Conservation (phyloP, 1,140 invertebrate genomes). For the Caenorhabditis tropicalis region DNA sequence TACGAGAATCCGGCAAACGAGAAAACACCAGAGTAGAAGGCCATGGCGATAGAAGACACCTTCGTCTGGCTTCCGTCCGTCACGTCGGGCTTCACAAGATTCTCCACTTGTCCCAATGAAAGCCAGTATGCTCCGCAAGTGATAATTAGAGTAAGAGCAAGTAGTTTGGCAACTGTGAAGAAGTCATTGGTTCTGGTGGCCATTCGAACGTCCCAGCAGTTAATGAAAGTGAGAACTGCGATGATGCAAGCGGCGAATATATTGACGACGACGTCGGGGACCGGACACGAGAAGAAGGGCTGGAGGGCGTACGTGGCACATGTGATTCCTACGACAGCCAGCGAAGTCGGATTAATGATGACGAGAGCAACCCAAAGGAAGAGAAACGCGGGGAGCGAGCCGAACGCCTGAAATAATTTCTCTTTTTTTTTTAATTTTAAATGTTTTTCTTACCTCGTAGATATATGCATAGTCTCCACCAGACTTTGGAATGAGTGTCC, state of each 20-base stretch:
- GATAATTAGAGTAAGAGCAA: constrained; percentile 91
- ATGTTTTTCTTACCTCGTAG: constrained; percentile 75
- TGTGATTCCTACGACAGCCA: constrained; percentile 92
- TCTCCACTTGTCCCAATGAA: constrained; percentile 77
- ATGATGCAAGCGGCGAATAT: constrained; percentile 65
- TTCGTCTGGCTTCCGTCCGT: constrained; percentile 87
- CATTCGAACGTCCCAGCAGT: constrained; percentile 95
- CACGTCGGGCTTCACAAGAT: constrained; percentile 79
- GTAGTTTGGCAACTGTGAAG: constrained; percentile 94
- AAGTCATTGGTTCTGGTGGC: constrained; percentile 93
- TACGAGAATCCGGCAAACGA: background rate
- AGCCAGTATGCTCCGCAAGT: constrained; percentile 86
- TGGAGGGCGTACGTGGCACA: constrained; percentile 94
- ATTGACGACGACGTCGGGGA: constrained; percentile 59
- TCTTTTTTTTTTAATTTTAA: background rate
- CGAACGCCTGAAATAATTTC: constrained; percentile 78
- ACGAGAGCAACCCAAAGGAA: constrained; percentile 85
- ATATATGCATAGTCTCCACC: constrained; percentile 98
- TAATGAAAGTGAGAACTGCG: constrained; percentile 88
- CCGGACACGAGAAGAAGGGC: constrained; percentile 79
- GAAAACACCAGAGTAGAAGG: constrained; percentile 88
- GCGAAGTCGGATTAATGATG: constrained; percentile 83
- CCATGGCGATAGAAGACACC: constrained; percentile 88
- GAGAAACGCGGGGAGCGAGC: constrained; percentile 85
- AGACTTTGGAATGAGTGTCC: constrained; percentile 84